A percentile compares a stretch with the other conserved stretches of the same genome.
Conservation (phyloP, 2,113 vertebrate species). For the Urocitellus parryii region DNA sequence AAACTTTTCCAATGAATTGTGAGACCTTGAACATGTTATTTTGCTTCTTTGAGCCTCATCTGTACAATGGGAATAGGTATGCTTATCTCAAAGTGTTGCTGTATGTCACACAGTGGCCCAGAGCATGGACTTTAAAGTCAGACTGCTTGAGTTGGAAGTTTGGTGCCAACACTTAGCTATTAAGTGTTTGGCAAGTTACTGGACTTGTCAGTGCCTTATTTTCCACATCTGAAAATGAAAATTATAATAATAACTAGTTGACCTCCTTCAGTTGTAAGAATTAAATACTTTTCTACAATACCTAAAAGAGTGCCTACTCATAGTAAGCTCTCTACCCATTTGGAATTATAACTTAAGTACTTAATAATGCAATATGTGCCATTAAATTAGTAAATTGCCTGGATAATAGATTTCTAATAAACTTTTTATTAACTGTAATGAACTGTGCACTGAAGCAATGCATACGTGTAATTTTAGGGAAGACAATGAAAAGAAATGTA, state of each 20-base stretch:
- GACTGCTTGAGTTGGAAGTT: neutral
- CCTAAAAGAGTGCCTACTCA: neutral
- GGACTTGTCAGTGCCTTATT: neutral
- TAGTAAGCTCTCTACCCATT: neutral
- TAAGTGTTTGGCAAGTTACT: neutral
- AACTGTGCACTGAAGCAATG: neutral
- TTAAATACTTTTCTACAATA: conserved; percentile 16
- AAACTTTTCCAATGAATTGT: neutral
- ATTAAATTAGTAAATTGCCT: neutral
- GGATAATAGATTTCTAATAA: neutral
- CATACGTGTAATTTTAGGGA: neutral
- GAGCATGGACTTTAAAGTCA: neutral
- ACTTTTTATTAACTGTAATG: neutral
- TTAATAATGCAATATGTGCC: neutral
- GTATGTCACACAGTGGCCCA: neutral
- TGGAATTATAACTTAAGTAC: conserved; percentile 13
- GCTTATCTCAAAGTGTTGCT: neutral
- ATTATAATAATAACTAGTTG: neutral
- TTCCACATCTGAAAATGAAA: conserved; percentile 42
- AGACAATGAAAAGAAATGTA: conserved; percentile 34
- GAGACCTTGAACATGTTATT: neutral
- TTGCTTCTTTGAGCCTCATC: neutral
- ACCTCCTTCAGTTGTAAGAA: neutral
- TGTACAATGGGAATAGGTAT: neutral
- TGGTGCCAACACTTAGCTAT: neutral